Base-by-base conservation (phyloP, 2,113 vertebrate genomes). In the Seriola dumerili region DNA sequence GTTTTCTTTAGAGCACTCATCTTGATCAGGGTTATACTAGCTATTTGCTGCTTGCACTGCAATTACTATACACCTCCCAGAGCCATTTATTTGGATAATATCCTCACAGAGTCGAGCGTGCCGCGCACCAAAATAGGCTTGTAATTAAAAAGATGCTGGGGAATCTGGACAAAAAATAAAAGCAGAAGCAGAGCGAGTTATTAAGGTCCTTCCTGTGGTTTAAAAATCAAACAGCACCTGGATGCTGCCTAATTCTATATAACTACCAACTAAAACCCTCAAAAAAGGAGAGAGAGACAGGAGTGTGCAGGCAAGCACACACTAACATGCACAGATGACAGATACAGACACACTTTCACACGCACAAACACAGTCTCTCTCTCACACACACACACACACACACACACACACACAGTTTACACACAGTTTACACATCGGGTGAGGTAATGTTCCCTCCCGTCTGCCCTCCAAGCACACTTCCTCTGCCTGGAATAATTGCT, bases 401-500 rank as follows among this genome's bases (percentile, higher is more conserved):
- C 58, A 34, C 78, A 54, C 73, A 52, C 57, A 83, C 84, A 88
- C 40, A 88, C 85, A n/a, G n/a, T n/a, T n/a, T n/a, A 80, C n/a
- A 55, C 63, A 72, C 36, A 78, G 73, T 50, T 84, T 88, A 89
- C 84, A 91, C 46, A 63, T 55, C 12, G 83, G 68, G 74, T 78
- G 87, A 87, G 82, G 85, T 83, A 81, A 91, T 52, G 72, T 64
- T 76, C 69, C 89, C 83, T 80, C 76, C 81, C 62, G 76, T 85
- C 80, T 89, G 83, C 75, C 80, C 88, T 92, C 70, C 83, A 89
- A 90, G 87, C 84, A 84, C 81, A 90, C 89, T 92, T 92, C 90
- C 90, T 88, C 85, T 83, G 83, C 87, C 64, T 83, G 84, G 76
- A 91, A 88, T 94, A 92, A 90, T 89, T 92, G 90, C 92, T 88